Conservation (phyloP, 1,140 invertebrate genomes). For the Ericerus pela region DNA sequence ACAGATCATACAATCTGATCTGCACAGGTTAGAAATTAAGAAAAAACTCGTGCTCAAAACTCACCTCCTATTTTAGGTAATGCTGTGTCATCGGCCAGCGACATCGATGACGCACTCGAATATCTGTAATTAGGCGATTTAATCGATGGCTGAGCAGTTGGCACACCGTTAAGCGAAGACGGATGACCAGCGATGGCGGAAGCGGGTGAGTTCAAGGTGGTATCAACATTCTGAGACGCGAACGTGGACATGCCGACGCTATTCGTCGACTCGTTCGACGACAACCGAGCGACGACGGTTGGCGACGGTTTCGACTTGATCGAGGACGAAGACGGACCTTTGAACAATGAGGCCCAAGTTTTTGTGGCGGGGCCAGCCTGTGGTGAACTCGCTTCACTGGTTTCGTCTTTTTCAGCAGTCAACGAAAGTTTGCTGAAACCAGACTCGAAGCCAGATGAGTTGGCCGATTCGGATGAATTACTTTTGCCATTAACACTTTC, state of each 20-base stretch:
- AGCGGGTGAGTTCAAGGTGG: neutral
- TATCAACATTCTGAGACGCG: neutral
- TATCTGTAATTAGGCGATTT: neutral
- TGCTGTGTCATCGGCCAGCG: neutral
- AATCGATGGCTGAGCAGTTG: neutral
- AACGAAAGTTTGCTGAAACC: too few species aligned
- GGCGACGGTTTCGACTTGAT: neutral
- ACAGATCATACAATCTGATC: too few species aligned
- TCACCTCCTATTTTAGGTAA: neutral
- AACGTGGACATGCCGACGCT: neutral
- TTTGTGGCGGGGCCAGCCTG: neutral
- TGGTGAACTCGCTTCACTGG: neutral
- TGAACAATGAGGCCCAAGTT: neutral
- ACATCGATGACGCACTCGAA: neutral
- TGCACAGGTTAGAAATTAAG: too few species aligned
- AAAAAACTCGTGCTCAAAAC: too few species aligned
- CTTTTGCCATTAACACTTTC: too few species aligned
- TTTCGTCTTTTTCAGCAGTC: neutral
- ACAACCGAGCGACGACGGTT: neutral
- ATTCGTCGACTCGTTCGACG: neutral
- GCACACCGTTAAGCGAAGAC: constrained; percentile 3
- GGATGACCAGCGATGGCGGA: neutral
- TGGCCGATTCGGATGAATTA: too few species aligned
- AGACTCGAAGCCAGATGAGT: too few species aligned
- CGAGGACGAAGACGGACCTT: neutral